A percentile compares a stretch with the other conserved stretches of the same genome.
Evolutionary conservation across 2,113 vertebrate species (phyloP).

Genomic region (Campylomormyrus tamandua): DNA sequence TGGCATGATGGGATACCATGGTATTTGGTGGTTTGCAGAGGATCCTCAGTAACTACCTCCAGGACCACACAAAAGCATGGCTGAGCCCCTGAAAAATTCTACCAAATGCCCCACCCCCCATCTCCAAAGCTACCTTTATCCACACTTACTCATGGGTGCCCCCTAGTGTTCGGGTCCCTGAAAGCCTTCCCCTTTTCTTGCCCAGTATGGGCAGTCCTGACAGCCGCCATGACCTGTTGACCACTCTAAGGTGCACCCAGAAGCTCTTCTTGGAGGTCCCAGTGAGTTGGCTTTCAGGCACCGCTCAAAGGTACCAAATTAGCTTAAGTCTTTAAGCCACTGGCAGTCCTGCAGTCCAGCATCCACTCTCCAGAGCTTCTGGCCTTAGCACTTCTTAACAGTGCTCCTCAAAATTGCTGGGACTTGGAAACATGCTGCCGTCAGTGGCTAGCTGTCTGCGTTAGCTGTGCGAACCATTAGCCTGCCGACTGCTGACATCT

Average conservation of each 20-base stretch:
- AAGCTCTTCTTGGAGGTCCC: not conserved
- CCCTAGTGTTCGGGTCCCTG: not conserved
- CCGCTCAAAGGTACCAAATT: not conserved
- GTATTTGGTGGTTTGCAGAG: not conserved
- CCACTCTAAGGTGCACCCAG: not conserved
- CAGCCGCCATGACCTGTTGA: not conserved
- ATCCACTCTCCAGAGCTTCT: not conserved
- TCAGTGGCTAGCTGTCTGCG: not conserved
- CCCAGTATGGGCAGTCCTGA: not conserved
- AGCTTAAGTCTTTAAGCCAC: not conserved
- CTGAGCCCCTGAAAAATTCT: not conserved
- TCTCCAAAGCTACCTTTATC: not conserved
- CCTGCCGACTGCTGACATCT: not conserved
- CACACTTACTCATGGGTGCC: not conserved
- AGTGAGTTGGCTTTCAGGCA: not conserved
- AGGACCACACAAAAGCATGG: not conserved
- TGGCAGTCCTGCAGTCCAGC: not conserved
- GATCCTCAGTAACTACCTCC: not conserved
- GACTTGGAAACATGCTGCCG: not conserved
- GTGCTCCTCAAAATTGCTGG: not conserved
- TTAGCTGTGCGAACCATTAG: not conserved
- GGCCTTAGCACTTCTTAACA: not conserved
- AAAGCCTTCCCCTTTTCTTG: not conserved
- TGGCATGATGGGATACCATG: not conserved
- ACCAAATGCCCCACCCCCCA: not conserved